phyloP scores from a whole-genome alignment of 2,888 invertebrate species.

The Hololepta plana region DNA sequence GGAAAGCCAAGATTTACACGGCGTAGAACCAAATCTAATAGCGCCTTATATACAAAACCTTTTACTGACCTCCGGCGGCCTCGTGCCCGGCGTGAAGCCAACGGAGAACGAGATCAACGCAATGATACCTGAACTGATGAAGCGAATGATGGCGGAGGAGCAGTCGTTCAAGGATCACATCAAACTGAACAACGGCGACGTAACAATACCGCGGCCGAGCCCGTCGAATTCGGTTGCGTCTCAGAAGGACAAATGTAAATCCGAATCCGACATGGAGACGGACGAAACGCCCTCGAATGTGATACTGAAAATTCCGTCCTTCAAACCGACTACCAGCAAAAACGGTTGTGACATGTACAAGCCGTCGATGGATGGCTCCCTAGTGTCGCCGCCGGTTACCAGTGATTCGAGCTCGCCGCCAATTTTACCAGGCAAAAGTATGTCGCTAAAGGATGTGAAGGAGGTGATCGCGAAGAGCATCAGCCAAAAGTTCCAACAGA shows the following conservation, averaged over 20 bases:
- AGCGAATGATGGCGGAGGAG: constrained; percentile 36
- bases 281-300: constrained; percentile 46
- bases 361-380: constrained; percentile 15
- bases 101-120: constrained; percentile 22
- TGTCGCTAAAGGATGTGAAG: constrained; percentile 71
- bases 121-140: constrained; percentile 34
- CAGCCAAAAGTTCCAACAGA: constrained; percentile 61
- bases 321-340: constrained; percentile 42
- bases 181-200: constrained; percentile 20
- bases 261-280: constrained; percentile 26
- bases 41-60: constrained; percentile 36
- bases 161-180: constrained; percentile 26
- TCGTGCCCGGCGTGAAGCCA: constrained; percentile 17
- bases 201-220: constrained; percentile 20
- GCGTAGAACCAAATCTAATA: constrained; percentile 12
- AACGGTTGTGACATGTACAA: constrained; percentile 30
- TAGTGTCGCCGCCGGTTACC: constrained; percentile 30
- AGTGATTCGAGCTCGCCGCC: constrained; percentile 37
- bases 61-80: constrained; percentile 23
- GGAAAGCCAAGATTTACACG: constrained; percentile 4
- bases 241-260: constrained; percentile 17
- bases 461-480: constrained; percentile 88
- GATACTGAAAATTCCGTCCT: constrained; percentile 88
- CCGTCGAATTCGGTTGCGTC: constrained; percentile 26
- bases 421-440: constrained; percentile 30